These are phyloP conservation scores for Rhinella marina DNA, from an alignment of 2,797 vertebrate species.

Conservation along the genomic window DNA sequence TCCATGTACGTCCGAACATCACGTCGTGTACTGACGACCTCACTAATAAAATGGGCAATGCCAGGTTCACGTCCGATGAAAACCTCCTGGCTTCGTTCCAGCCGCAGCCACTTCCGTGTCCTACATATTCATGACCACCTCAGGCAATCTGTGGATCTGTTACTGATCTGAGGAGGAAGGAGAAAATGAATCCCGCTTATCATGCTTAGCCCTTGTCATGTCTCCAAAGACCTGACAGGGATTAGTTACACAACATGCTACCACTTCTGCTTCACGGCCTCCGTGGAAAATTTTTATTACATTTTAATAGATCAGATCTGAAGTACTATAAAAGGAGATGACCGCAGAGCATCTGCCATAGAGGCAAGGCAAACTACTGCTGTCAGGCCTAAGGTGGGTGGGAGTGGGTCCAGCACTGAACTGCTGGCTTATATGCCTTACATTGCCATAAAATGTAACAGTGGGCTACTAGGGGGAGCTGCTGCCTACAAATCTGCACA, in stretches of 20 bases:
- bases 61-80: conserved; percentile 21
- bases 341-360: neutral
- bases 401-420: too few relatives aligned
- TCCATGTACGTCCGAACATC: neutral
- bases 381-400: neutral
- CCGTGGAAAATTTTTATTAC: neutral
- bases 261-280: neutral
- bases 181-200: conserved; percentile 66
- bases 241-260: conserved; percentile 1
- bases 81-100: conserved; percentile 63
- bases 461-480: neutral
- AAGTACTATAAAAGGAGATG: neutral
- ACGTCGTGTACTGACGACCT: neutral
- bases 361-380: too few relatives aligned
- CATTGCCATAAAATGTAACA: neutral
- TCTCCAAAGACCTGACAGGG: conserved; percentile 44
- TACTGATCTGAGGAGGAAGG: conserved; percentile 63
- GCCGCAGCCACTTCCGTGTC: conserved; percentile 60
- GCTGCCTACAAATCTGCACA: neutral
- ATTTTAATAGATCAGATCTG: conserved; percentile 1
- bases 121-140: conserved; percentile 71
- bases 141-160: conserved; percentile 68
- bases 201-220: conserved; percentile 62
- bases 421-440: too few relatives aligned
- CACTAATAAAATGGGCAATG: conserved; percentile 19